Conservation (phyloP, 2,113 vertebrate genomes). For the Grallaria varia region DNA sequence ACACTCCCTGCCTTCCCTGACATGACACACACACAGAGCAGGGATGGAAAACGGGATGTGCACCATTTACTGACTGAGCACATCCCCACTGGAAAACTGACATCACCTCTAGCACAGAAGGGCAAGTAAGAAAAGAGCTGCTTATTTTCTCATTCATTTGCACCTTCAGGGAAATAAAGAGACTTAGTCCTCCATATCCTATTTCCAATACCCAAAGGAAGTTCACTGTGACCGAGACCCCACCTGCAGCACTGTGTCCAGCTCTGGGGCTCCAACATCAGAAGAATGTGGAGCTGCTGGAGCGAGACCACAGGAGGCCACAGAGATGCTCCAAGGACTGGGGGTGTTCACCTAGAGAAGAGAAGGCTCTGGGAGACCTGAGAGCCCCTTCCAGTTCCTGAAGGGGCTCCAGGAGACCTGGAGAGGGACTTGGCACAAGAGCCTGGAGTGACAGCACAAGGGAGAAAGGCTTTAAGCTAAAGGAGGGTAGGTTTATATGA, state of each 20-base stretch:
- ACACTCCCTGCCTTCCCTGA: background rate
- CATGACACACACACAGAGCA: background rate
- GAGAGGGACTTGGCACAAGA: background rate
- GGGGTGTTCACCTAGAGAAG: too few relatives aligned
- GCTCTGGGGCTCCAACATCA: background rate
- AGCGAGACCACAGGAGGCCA: background rate
- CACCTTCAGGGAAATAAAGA: background rate
- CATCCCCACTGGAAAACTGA: background rate
- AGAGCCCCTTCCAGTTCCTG: too few relatives aligned
- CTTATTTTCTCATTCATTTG: background rate
- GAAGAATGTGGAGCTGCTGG: background rate
- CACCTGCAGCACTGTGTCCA: background rate
- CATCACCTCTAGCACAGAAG: background rate
- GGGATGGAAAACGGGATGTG: background rate
- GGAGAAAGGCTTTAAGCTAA: background rate
- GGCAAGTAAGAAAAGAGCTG: background rate
- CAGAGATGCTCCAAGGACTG: fast-evolving
- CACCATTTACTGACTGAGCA: background rate
- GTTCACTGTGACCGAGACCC: background rate
- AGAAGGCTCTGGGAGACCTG: too few relatives aligned
- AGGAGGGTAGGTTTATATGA: background rate
- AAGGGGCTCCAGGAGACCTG: too few relatives aligned
- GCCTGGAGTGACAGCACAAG: fast-evolving
- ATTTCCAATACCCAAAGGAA: background rate
- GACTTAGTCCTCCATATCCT: background rate